Evolutionary conservation across 2,113 vertebrate species (phyloP).

Genomic region (Pelvicachromis taeniatus): DNA sequence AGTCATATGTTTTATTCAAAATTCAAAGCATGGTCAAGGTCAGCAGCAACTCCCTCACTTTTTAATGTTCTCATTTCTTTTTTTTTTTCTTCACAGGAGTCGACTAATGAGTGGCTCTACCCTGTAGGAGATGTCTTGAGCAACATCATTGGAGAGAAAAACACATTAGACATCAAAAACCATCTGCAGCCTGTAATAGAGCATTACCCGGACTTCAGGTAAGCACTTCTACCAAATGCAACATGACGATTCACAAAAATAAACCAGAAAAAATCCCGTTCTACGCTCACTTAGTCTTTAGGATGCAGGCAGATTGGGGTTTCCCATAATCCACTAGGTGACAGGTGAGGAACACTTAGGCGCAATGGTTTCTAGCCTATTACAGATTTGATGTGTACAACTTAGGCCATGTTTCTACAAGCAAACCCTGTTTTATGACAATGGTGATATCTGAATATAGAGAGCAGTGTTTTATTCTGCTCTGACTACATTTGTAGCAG

Average conservation of each 20-base stretch:
- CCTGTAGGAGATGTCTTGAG: constrained; percentile 57
- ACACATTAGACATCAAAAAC: constrained; percentile 42
- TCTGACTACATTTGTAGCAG: background rate
- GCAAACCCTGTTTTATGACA: background rate
- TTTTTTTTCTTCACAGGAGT: constrained; percentile 29
- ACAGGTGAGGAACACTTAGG: rapidly evolving
- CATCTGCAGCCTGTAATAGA: constrained; percentile 38
- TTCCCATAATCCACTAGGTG: background rate
- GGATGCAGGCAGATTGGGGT: background rate
- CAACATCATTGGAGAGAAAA: constrained; percentile 39
- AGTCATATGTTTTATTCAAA: background rate
- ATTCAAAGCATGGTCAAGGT: background rate
- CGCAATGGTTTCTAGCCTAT: background rate
- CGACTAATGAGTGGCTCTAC: constrained; percentile 62
- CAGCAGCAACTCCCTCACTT: background rate
- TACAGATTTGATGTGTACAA: background rate
- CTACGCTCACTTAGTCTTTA: background rate
- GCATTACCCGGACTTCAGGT: constrained; percentile 63
- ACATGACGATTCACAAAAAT: background rate
- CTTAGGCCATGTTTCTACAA: background rate
- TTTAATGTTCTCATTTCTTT: background rate
- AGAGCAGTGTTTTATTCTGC: background rate
- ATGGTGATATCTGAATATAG: rapidly evolving
- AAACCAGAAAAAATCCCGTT: background rate
- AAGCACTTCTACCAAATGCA: background rate